Base-by-base conservation (phyloP, 2,888 invertebrate genomes). In the Malthinus seriepunctatus region DNA sequence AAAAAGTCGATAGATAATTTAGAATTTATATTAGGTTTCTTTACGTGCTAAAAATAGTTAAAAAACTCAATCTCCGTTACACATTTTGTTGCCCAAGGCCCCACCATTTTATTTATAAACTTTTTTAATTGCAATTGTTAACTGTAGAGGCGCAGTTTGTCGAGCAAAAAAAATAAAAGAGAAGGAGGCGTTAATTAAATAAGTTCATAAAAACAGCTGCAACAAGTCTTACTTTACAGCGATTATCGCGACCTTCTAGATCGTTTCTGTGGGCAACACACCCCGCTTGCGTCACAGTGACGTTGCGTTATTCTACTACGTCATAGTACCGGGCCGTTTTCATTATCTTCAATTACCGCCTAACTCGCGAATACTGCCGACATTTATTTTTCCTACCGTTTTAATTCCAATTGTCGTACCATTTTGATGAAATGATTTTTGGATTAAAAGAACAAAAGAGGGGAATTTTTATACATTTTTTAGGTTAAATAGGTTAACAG, bases 251-350 rank as follows among this genome's bases (percentile, higher is more conserved):
- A 65, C 67, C 67, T 67, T 67, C 66, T 51, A 53, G 63, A 39
- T 42, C 47, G 61, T 67, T 53, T 59, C 65, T 66, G 67, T 65
- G 63, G 65, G 67, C 66, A 65, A 66, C 67, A 64, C 63, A 46
- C 65, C 62, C 63, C 66, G 52, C 51, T 66, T 63, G 65, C 67
- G 67, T 66, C 62, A 65, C 63, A 32, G 37, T 66, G 66, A 66
- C 65, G 67, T 64, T 37, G 32, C 8, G 10, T 33, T n/a, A 33
- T 49, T 11, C 48, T 48, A 46, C 55, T 44, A 55, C 63, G 63
- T 55, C 62, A 55, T 60, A 50, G 61, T 38, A 34, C 15, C 38
- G 39, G 23, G 48, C 44, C 51, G 57, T 47, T 51, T 51, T 51
- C 47, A 42, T 48, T 51, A 51, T 57, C 51, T 45, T 34, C 47